These are phyloP conservation scores for Syritta pipiens DNA, from an alignment of 2,888 invertebrate genomes.

Conservation along the genomic window DNA sequence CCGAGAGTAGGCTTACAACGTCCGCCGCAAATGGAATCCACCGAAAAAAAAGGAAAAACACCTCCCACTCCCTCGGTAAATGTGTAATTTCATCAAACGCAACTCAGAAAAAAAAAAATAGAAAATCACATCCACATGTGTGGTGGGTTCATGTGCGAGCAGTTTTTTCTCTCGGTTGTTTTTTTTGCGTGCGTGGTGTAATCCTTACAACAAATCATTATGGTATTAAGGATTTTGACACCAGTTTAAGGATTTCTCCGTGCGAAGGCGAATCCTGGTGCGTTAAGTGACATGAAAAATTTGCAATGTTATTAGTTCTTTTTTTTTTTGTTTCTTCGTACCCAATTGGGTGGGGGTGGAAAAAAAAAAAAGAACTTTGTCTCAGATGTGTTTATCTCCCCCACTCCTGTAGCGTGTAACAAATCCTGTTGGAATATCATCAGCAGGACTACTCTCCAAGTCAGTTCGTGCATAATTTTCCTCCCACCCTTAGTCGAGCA, in stretches of 20 bases:
- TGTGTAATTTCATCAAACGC: constrained; percentile 68
- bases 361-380: too few species aligned
- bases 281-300: constrained; percentile 69
- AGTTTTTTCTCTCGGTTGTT: constrained; percentile 23
- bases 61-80: constrained; percentile 62
- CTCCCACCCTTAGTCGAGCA: constrained; percentile 17
- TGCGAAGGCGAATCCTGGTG: constrained; percentile 58
- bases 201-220: constrained; percentile 69
- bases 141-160: constrained; percentile 45
- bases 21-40: constrained; percentile 24
- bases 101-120: too few species aligned
- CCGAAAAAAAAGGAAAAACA: constrained; percentile 15
- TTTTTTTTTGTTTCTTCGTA: constrained; percentile 20
- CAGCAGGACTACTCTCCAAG: constrained; percentile 54
- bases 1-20: constrained; percentile 42
- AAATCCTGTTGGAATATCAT: constrained; percentile 67
- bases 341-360: neutral
- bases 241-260: constrained; percentile 62
- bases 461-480: constrained; percentile 67
- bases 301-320: constrained; percentile 67
- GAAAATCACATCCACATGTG: constrained; percentile 60
- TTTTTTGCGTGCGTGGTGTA: constrained; percentile 39
- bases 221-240: constrained; percentile 69
- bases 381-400: constrained; percentile 67
- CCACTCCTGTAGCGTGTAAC: constrained; percentile 52